Evolutionary conservation across 2,113 vertebrate genomes (phyloP).

Genomic region (Psilopsiagon aymara): DNA sequence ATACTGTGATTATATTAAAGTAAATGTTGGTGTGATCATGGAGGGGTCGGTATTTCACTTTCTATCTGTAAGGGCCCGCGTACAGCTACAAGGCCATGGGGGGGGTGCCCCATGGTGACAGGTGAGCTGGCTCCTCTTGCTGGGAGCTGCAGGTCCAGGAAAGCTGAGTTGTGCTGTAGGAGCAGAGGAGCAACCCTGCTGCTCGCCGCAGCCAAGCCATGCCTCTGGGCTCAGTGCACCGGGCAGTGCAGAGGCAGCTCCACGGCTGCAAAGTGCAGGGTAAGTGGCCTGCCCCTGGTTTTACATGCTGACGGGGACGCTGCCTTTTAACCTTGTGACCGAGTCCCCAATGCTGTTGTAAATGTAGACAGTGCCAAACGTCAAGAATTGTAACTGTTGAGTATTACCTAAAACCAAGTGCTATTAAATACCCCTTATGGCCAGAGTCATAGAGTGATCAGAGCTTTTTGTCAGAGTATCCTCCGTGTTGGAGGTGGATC

Average conservation of each 20-base stretch:
- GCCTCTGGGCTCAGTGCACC: background rate
- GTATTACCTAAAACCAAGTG: background rate
- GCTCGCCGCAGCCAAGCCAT: fast-evolving
- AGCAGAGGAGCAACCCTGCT: background rate
- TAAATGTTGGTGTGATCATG: background rate
- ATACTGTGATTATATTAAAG: background rate
- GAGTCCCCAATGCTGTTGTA: background rate
- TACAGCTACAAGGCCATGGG: background rate
- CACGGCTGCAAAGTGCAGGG: fast-evolving
- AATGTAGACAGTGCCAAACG: background rate
- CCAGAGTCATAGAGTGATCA: background rate
- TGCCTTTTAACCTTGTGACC: background rate
- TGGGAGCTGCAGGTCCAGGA: background rate
- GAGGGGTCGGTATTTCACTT: background rate
- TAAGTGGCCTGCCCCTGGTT: background rate
- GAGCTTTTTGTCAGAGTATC: background rate
- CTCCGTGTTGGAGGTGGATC: fast-evolving
- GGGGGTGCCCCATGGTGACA: background rate
- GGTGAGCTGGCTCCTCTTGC: background rate
- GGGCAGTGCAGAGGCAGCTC: background rate
- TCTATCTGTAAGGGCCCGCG: background rate
- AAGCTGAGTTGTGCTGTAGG: background rate
- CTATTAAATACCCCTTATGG: slow-evolving; percentile 5
- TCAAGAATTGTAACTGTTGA: background rate
- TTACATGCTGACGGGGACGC: background rate